A percentile compares a stretch with the other conserved stretches of the same genome.
Conservation (phyloP, 1,140 invertebrate genomes). For the Chironomus tepperi region DNA sequence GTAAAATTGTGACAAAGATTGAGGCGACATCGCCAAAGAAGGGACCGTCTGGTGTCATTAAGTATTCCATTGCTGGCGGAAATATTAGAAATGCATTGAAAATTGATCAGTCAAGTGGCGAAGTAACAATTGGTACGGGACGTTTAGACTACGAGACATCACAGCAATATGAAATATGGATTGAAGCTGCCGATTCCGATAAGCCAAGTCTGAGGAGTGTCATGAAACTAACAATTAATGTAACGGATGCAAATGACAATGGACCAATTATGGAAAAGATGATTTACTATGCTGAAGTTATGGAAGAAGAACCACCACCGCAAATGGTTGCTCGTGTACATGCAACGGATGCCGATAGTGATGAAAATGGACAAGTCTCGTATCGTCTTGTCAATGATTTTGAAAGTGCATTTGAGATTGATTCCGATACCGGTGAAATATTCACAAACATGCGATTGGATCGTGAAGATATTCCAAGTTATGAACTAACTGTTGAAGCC, state of each 20-base stretch:
- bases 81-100: constrained; percentile 77
- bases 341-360: constrained; percentile 80
- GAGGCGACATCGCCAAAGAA: constrained; percentile 64
- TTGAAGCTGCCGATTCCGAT: constrained; percentile 81
- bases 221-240: constrained; percentile 67
- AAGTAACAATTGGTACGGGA: constrained; percentile 63
- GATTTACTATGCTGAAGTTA: constrained; percentile 73
- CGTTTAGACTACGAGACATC: constrained; percentile 84
- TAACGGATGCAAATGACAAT: constrained; percentile 89
- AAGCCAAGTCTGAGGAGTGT: constrained; percentile 68
- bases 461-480: constrained; percentile 74
- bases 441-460: constrained; percentile 78
- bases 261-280: constrained; percentile 67
- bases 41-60: constrained; percentile 54
- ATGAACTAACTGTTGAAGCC: constrained; percentile 77
- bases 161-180: constrained; percentile 80
- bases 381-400: constrained; percentile 70
- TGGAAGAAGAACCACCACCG: constrained; percentile 79
- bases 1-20: constrained; percentile 60
- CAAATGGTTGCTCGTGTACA: constrained; percentile 64
- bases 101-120: constrained; percentile 69
- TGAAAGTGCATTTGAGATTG: constrained; percentile 70
- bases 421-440: constrained; percentile 72
- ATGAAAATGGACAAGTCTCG: constrained; percentile 72
- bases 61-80: constrained; percentile 82